phyloP scores from a whole-genome alignment of 2,113 vertebrate genomes.

The Chlorodrepanis virens region DNA sequence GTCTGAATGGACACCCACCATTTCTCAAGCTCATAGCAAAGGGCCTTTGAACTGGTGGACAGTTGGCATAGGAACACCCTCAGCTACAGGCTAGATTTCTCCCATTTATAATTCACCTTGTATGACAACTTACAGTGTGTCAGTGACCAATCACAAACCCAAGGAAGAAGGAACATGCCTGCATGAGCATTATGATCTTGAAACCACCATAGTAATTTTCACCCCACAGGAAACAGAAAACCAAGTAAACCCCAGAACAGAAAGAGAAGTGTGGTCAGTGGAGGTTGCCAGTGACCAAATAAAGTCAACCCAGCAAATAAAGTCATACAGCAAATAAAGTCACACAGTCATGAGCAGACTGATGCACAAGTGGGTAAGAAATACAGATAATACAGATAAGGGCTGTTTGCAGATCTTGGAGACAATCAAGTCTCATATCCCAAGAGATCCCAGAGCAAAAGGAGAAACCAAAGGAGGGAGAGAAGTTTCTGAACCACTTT shows the following conservation, averaged over 20 bases:
- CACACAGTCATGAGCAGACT: neutral
- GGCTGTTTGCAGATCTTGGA: neutral
- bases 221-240: neutral
- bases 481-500: neutral
- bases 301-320: neutral
- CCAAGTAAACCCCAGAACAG: neutral
- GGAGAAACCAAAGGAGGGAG: neutral
- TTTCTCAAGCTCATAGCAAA: slow-evolving; percentile 2
- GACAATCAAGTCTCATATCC: neutral
- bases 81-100: neutral
- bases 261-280: neutral
- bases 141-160: neutral
- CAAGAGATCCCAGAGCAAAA: neutral
- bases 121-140: neutral
- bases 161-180: neutral
- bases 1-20: neutral
- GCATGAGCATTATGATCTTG: neutral
- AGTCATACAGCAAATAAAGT: too few relatives aligned
- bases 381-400: too few relatives aligned
- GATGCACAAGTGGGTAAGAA: neutral
- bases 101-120: neutral
- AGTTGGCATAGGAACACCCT: neutral
- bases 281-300: neutral
- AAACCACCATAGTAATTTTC: neutral
- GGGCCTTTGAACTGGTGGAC: neutral